Evolutionary conservation across 2,797 vertebrate species (phyloP).

Genomic region (Enteromius thamalakanensis): DNA sequence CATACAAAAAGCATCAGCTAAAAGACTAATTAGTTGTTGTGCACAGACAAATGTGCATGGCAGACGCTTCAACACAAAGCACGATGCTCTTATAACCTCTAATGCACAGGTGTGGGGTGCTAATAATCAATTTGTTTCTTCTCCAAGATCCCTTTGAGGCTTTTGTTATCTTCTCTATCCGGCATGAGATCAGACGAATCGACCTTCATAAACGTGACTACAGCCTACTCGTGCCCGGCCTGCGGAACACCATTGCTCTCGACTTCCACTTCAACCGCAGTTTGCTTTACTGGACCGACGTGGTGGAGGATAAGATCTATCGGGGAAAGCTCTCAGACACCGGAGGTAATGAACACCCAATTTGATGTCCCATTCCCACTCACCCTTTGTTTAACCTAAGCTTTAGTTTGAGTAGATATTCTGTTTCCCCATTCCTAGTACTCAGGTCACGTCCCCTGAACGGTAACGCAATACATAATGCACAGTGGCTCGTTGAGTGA

Average conservation of each 20-base stretch:
- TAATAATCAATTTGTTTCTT: conserved; percentile 44
- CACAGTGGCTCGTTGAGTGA: conserved; percentile 32
- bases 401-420: conserved; percentile 20
- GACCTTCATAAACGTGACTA: conserved; percentile 98
- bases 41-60: neutral
- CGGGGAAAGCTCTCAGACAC: conserved; percentile 91
- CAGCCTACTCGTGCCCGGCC: conserved; percentile 92
- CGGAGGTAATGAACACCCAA: conserved; percentile 81
- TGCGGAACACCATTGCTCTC: conserved; percentile 96
- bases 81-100: conserved; percentile 18
- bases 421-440: neutral
- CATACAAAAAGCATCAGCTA: conserved; percentile 9
- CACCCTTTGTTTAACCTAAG: conserved; percentile 33
- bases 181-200: conserved; percentile 97
- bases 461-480: conserved; percentile 15
- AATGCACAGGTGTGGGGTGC: conserved; percentile 38
- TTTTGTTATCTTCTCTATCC: conserved; percentile 99
- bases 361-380: neutral
- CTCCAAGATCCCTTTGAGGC: conserved; percentile 94
- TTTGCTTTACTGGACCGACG: conserved; percentile 98
- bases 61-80: conserved; percentile 22
- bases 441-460: conserved; percentile 10
- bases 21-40: conserved; percentile 26
- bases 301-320: conserved; percentile 99
- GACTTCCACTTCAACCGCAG: conserved; percentile 97